These are phyloP conservation scores for Muscicapa adusta DNA, from an alignment of 2,113 vertebrate genomes.

Conservation along the genomic window DNA sequence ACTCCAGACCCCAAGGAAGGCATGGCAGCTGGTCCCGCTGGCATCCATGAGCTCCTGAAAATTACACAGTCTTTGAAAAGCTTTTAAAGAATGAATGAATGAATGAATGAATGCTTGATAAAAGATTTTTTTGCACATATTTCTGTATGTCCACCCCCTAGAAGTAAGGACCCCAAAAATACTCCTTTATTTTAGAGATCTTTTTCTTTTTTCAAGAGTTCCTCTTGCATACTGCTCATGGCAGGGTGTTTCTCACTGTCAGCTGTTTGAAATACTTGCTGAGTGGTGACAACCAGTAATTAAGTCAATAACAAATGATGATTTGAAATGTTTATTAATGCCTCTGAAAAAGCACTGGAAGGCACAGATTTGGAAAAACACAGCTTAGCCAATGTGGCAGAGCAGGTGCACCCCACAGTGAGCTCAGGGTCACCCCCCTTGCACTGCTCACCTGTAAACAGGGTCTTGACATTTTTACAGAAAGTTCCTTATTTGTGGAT, in stretches of 20 bases:
- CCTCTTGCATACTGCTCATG: neutral
- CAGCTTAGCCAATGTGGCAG: neutral
- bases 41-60: neutral
- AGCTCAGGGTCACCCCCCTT: neutral
- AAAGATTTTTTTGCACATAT: neutral
- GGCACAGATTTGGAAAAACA: neutral
- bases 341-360: neutral
- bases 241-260: neutral
- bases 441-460: fast-evolving
- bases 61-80: neutral
- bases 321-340: neutral
- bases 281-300: neutral
- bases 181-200: neutral
- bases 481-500: neutral
- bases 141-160: neutral
- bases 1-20: neutral
- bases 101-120: neutral
- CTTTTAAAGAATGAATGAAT: neutral
- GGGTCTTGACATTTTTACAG: neutral
- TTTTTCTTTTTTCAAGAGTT: neutral
- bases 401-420: neutral
- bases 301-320: neutral
- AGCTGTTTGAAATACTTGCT: neutral
- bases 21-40: neutral
- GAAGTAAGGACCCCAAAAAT: neutral